phyloP scores from a whole-genome alignment of 2,113 vertebrate species.

The Ceuthmochares aereus region DNA sequence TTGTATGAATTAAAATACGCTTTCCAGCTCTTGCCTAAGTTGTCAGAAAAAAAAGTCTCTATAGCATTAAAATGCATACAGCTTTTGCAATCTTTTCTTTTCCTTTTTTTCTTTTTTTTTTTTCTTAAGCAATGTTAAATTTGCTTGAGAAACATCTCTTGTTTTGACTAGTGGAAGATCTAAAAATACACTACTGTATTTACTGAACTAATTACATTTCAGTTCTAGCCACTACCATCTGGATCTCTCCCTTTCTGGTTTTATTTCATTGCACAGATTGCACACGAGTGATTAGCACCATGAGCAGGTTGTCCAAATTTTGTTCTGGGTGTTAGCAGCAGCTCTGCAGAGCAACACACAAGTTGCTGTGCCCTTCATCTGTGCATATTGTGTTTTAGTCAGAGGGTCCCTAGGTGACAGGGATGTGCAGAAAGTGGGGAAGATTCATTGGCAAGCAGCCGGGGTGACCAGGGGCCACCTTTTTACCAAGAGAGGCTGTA shows the following conservation, averaged over 20 bases:
- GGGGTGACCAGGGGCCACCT: background rate
- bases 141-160: conserved; percentile 53
- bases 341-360: background rate
- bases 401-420: background rate
- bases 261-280: background rate
- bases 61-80: conserved; percentile 53
- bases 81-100: conserved; percentile 37
- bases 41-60: conserved; percentile 68
- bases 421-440: background rate
- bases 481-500: background rate
- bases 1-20: conserved; percentile 75
- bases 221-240: conserved; percentile 20
- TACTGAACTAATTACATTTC: background rate
- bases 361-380: background rate
- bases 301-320: conserved; percentile 22
- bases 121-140: conserved; percentile 31
- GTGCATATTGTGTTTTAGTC: rapidly evolving
- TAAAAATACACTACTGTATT: conserved; percentile 30
- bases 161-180: conserved; percentile 35
- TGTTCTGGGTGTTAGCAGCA: conserved; percentile 30
- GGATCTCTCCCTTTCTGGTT: background rate
- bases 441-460: background rate
- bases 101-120: background rate
- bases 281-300: background rate
- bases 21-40: conserved; percentile 66